Percentiles rank a stretch among this genome's conserved stretches.
Conservation (phyloP, 2,113 vertebrate genomes). For the Pluvialis apricaria region DNA sequence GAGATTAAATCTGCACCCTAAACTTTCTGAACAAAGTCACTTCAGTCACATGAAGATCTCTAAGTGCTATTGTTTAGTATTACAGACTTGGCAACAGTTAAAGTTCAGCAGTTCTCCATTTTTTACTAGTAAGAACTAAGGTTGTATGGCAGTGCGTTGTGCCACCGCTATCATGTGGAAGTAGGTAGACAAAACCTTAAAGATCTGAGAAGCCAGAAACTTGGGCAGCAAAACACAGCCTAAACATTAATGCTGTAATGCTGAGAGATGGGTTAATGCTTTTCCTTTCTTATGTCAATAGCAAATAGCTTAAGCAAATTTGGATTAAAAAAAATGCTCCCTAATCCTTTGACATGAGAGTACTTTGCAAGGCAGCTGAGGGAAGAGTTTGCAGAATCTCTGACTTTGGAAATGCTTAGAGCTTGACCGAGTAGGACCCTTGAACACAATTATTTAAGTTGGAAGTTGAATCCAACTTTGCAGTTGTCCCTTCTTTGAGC, state of each 20-base stretch:
- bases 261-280: neutral
- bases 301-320: neutral
- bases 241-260: neutral
- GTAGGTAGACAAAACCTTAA: neutral
- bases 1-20: neutral
- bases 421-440: neutral
- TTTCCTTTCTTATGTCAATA: neutral
- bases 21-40: neutral
- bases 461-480: neutral
- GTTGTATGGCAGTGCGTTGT: neutral
- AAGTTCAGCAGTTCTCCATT: neutral
- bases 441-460: neutral
- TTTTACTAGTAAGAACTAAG: neutral
- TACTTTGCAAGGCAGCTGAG: neutral
- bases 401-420: neutral
- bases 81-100: neutral
- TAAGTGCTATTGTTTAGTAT: neutral
- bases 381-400: neutral
- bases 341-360: neutral
- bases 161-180: neutral
- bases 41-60: neutral
- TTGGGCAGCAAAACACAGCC: neutral
- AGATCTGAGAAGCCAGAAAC: neutral
- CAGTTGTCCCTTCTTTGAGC: neutral
- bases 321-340: neutral